Evolutionary conservation across 1,140 invertebrate species (phyloP).

Genomic region (Euura saliciscinereae): DNA sequence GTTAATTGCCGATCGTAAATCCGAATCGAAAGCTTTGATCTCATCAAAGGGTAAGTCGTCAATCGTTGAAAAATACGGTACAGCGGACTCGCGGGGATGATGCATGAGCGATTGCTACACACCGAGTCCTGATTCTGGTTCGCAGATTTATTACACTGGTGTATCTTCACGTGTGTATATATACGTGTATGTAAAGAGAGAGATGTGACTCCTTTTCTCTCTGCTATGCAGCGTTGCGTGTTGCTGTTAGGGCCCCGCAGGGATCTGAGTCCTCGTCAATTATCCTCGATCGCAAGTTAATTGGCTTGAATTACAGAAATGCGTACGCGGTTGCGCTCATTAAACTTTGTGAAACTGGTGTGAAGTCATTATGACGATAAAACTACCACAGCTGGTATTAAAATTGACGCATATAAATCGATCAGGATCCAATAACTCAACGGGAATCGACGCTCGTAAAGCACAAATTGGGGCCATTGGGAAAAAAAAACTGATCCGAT

Average conservation of each 20-base stretch:
- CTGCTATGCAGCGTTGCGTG: background rate
- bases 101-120: background rate
- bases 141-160: too few species aligned
- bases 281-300: slow-evolving; percentile 29
- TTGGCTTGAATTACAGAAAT: slow-evolving; percentile 38
- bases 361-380: background rate
- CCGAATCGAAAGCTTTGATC: too few species aligned
- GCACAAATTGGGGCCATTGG: too few species aligned
- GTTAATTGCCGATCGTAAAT: too few species aligned
- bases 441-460: background rate
- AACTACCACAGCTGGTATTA: background rate
- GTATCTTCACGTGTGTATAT: too few species aligned
- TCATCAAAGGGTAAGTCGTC: too few species aligned
- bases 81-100: background rate
- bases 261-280: slow-evolving; percentile 21
- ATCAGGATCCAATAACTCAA: background rate
- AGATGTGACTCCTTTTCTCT: background rate
- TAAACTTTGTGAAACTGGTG: slow-evolving; percentile 18
- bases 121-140: background rate
- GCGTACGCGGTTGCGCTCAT: slow-evolving; percentile 25
- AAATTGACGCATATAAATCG: background rate
- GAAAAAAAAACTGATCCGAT: too few species aligned
- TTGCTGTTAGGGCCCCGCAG: background rate
- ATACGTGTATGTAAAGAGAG: too few species aligned
- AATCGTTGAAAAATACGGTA: too few species aligned